Base-by-base conservation (phyloP, 2,888 invertebrate species). In the Caenorhabditis becei region DNA sequence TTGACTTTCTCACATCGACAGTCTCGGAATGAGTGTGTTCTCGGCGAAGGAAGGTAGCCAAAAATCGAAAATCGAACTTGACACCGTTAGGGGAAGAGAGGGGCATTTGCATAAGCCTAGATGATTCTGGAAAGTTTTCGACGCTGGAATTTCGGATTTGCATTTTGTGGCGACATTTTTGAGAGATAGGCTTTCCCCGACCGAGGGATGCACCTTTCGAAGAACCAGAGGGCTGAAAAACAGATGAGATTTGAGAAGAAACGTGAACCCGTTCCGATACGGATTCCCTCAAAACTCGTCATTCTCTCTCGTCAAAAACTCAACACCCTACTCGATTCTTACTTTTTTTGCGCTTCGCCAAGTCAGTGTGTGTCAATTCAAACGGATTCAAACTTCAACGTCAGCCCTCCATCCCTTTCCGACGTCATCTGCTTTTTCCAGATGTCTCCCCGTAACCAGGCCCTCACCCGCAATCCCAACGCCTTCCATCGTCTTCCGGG, bases 21-120 rank as follows among this genome's bases (percentile, higher is more conserved):
- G n/a, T 44, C 49, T 47, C 35, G 20, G 23, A 37, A 28, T 4
- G 11, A 20, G 37, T 32, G 41, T 41, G 41, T 41, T 10, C 41
- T 16, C 7, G 14, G 41, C 10, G 35, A 23, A 35, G 20, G 18
- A 18, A 24, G 23, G 47, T 61, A 61, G 65, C 53, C 62, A 63
- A 63, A 63, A 63, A 63, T 63, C 62, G 62, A 63, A 63, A 63
- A 63, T 53, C 65, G 51, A 65, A 51, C 35, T 65, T 37, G 49
- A 10, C 44, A 24, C 32, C n/a, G 24, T 8, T 24, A 23, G 2
- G 20, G 11, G 20, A 20, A 49, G 26, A 53, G 8, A 26, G 53
- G 14, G 11, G 14, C n/a, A 63, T 63, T 63, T 63, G 49, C 63
- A 63, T 63, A 63, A 63, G 32, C 47, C 63, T 28, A 20, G 51